Percentiles rank a stretch among this genome's conserved stretches.
phyloP scores from a whole-genome alignment of 2,888 invertebrate species.

The Metellina segmentata region DNA sequence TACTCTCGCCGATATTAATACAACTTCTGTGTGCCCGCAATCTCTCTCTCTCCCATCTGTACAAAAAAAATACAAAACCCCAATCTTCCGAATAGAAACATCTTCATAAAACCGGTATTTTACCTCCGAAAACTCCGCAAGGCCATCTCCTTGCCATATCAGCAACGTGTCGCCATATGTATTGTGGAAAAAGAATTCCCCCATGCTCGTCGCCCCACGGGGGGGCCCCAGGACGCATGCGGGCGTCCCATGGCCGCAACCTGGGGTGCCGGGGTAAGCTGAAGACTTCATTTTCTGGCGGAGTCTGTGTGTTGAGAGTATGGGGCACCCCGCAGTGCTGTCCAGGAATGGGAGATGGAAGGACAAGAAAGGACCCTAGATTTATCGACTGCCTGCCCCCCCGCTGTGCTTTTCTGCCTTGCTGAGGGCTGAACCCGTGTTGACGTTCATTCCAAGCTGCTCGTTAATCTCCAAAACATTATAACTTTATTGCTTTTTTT shows the following conservation, averaged over 20 bases:
- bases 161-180: constrained; percentile 70
- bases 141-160: constrained; percentile 59
- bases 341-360: constrained; percentile 72
- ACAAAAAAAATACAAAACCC: constrained; percentile 5
- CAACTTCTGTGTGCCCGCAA: constrained; percentile 22
- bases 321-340: constrained; percentile 59
- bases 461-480: constrained; percentile 68
- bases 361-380: constrained; percentile 71
- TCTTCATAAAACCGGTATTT: constrained; percentile 73
- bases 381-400: constrained; percentile 71
- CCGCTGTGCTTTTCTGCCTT: constrained; percentile 50
- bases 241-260: constrained; percentile 46
- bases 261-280: constrained; percentile 53
- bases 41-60: not conserved
- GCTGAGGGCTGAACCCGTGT: constrained; percentile 38
- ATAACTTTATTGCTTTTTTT: constrained; percentile 28
- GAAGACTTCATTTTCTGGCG: constrained; percentile 74
- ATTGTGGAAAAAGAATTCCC: constrained; percentile 33
- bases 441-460: constrained; percentile 60
- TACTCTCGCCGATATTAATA: constrained; percentile 38
- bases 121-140: constrained; percentile 52
- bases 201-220: constrained; percentile 53
- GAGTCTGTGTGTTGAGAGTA: constrained; percentile 13
- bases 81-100: constrained; percentile 20
- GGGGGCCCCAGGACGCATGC: constrained; percentile 58